phyloP scores from a whole-genome alignment of 2,888 invertebrate genomes.

The Nasonovia ribisnigri region DNA sequence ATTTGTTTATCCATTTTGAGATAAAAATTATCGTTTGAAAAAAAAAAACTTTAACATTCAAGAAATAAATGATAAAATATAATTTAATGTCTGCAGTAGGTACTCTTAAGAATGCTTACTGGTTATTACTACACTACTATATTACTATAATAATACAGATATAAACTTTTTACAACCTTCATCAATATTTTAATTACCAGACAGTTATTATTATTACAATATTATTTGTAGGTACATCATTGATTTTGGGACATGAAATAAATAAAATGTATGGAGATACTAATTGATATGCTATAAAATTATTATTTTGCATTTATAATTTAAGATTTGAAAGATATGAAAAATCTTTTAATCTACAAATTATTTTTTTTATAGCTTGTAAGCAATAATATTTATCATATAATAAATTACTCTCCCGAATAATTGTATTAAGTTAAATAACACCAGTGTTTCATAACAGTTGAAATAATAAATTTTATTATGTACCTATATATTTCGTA shows the following conservation, averaged over 20 bases:
- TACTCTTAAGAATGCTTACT: background rate
- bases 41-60: background rate
- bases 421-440: background rate
- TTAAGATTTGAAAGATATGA: background rate
- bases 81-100: background rate
- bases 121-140: background rate
- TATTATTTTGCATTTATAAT: background rate
- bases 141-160: background rate
- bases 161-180: background rate
- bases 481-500: background rate
- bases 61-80: background rate
- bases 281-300: background rate
- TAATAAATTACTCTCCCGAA: background rate
- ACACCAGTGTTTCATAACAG: background rate
- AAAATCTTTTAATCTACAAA: background rate
- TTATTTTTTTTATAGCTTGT: background rate
- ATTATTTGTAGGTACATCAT: background rate
- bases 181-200: background rate
- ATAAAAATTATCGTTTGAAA: conserved; percentile 2
- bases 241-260: background rate
- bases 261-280: background rate
- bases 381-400: background rate
- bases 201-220: background rate
- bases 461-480: background rate
- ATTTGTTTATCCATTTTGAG: background rate